A percentile compares a stretch with the other conserved stretches of the same genome.
Evolutionary conservation across 2,113 vertebrate genomes (phyloP).

Genomic region (Antechinus stuartii): DNA sequence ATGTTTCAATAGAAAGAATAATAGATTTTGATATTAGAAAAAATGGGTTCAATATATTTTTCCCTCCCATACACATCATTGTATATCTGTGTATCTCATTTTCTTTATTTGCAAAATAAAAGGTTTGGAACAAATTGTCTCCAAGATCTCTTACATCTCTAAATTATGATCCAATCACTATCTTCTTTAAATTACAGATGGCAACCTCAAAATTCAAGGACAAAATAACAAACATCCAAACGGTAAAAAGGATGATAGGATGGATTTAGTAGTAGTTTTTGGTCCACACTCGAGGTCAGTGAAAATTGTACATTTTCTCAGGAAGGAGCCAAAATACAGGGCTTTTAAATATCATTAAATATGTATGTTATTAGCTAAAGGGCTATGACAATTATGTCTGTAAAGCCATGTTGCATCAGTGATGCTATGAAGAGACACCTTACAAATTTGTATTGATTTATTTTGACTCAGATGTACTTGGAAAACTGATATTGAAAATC

Average conservation of each 20-base stretch:
- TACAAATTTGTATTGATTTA: slow-evolving; percentile 51
- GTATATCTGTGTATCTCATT: not conserved
- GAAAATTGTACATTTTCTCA: slow-evolving; percentile 36
- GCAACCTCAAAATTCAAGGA: not conserved
- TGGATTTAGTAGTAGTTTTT: slow-evolving; percentile 37
- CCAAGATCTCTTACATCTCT: not conserved
- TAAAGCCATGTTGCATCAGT: slow-evolving; percentile 50
- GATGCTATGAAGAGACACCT: slow-evolving; percentile 52
- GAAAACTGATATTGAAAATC: slow-evolving; percentile 23
- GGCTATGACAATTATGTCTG: slow-evolving; percentile 58
- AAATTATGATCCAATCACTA: not conserved
- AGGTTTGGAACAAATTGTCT: not conserved
- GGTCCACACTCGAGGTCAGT: slow-evolving; percentile 50
- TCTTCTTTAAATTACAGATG: slow-evolving; percentile 29
- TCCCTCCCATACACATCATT: not conserved
- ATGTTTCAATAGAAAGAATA: not conserved
- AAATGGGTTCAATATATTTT: not conserved
- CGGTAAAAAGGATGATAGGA: not conserved
- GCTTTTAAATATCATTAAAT: slow-evolving; percentile 79
- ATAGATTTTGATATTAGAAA: not conserved
- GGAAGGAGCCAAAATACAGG: slow-evolving; percentile 59
- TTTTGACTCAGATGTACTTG: slow-evolving; percentile 64
- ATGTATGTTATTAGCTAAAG: slow-evolving; percentile 75
- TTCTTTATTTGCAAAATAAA: not conserved
- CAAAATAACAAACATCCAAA: slow-evolving; percentile 5